Evolutionary conservation across 2,888 invertebrate species (phyloP).

Genomic region (Eupithecia vulgata): DNA sequence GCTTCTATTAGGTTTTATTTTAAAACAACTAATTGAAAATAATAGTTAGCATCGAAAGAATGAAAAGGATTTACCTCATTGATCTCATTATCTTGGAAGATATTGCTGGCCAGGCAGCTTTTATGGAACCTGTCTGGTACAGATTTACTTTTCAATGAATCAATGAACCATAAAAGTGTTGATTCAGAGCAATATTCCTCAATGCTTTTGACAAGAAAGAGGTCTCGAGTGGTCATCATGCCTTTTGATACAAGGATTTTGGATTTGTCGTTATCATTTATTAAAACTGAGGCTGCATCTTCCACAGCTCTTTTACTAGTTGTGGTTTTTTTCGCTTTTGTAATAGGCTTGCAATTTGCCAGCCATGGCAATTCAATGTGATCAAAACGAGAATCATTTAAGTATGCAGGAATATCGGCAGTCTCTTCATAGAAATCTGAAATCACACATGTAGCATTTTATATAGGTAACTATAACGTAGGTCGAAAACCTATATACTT

Average conservation of each 20-base stretch:
- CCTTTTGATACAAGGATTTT: conserved; percentile 32
- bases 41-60: conserved; percentile 26
- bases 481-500: no score
- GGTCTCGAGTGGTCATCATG: conserved; percentile 52
- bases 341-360: conserved; percentile 24
- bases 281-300: conserved; percentile 4
- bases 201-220: conserved; percentile 56
- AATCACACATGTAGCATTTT: no score
- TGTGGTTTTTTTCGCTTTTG: conserved; percentile 7
- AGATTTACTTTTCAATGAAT: conserved; percentile 34
- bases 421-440: conserved; percentile 56
- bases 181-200: conserved; percentile 47
- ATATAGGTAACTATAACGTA: no score
- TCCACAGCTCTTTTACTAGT: neutral
- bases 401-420: conserved; percentile 56
- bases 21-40: conserved; percentile 22
- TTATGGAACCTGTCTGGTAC: conserved; percentile 18
- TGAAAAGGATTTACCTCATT: neutral
- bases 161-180: conserved; percentile 57
- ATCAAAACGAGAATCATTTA: conserved; percentile 56
- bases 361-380: conserved; percentile 33
- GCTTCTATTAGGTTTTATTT: neutral
- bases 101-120: conserved; percentile 36
- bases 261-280: conserved; percentile 9
- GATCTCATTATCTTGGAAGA: conserved; percentile 10